Conservation (phyloP, 1,140 invertebrate genomes). For the Zaprionus davidi region DNA sequence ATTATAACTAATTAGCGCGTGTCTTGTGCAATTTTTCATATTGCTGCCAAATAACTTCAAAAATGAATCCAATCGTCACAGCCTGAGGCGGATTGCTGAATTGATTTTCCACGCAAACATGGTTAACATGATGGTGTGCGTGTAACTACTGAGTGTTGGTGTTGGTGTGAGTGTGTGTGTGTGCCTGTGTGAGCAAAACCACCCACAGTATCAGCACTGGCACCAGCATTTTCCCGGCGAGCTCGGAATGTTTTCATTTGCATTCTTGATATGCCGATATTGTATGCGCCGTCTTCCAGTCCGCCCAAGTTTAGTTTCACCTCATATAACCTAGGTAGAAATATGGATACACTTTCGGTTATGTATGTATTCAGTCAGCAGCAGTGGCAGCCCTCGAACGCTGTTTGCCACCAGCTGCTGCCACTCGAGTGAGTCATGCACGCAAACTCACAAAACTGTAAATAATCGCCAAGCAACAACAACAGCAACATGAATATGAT, state of each 20-base stretch:
- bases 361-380: slow-evolving; percentile 26
- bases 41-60: slow-evolving; percentile 38
- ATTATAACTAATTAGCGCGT: slow-evolving; percentile 53
- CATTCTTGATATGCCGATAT: slow-evolving; percentile 43
- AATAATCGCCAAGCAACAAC: slow-evolving; percentile 22
- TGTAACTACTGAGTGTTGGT: background rate
- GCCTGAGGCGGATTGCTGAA: slow-evolving; percentile 18
- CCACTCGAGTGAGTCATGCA: slow-evolving; percentile 69
- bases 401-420: slow-evolving; percentile 52
- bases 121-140: slow-evolving; percentile 6
- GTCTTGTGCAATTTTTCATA: slow-evolving; percentile 44
- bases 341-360: background rate
- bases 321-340: slow-evolving; percentile 29
- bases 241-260: slow-evolving; percentile 25
- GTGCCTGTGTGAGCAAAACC: background rate
- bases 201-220: slow-evolving; percentile 17
- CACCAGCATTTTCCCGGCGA: slow-evolving; percentile 31
- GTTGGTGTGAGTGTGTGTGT: background rate
- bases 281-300: slow-evolving; percentile 10
- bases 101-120: slow-evolving; percentile 50
- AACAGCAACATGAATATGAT: slow-evolving; percentile 26
- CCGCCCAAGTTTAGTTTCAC: slow-evolving; percentile 40
- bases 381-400: slow-evolving; percentile 35
- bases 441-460: slow-evolving; percentile 62
- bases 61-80: slow-evolving; percentile 26